Percentiles rank a stretch among this genome's conserved stretches.
Conservation (phyloP, 2,797 vertebrate species). For the Protosalanx chinensis region DNA sequence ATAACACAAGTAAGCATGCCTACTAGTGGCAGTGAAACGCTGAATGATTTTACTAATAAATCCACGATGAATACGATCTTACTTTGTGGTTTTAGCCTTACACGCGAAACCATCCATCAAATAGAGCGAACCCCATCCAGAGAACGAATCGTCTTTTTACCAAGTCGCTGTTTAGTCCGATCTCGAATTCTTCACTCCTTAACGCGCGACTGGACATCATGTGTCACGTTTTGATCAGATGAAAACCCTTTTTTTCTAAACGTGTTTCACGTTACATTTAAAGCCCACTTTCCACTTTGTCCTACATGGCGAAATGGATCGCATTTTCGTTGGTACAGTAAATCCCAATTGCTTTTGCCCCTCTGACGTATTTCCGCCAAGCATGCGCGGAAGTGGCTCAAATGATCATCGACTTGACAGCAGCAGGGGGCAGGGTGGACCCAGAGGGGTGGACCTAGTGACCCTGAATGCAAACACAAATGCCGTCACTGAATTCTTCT, state of each 20-base stretch:
- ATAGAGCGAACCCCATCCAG: slow-evolving; percentile 14
- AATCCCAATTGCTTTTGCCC: slow-evolving; percentile 13
- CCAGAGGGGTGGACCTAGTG: not conserved
- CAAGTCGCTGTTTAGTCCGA: slow-evolving; percentile 11
- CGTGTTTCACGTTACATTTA: slow-evolving; percentile 25
- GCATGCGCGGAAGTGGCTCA: slow-evolving; percentile 26
- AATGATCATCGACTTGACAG: slow-evolving; percentile 6
- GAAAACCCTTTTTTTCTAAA: not conserved
- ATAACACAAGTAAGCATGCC: not conserved
- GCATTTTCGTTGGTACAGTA: slow-evolving; percentile 38
- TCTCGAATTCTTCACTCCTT: not conserved
- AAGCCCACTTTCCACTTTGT: slow-evolving; percentile 15
- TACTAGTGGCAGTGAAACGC: not conserved
- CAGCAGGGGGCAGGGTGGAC: not conserved
- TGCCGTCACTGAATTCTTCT: not conserved
- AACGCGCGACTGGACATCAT: not conserved
- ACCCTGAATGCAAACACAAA: not conserved
- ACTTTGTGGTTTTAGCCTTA: not conserved
- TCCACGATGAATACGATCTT: not conserved
- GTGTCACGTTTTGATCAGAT: not conserved
- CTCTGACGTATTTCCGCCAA: slow-evolving; percentile 65
- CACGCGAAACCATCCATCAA: slow-evolving; percentile 5
- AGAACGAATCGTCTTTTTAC: slow-evolving; percentile 9
- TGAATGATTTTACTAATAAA: not conserved
- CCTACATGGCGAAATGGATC: slow-evolving; percentile 3